Percentiles rank a stretch among this genome's conserved stretches.
phyloP scores from a whole-genome alignment of 2,888 invertebrate species.

The Phorcus lineatus region DNA sequence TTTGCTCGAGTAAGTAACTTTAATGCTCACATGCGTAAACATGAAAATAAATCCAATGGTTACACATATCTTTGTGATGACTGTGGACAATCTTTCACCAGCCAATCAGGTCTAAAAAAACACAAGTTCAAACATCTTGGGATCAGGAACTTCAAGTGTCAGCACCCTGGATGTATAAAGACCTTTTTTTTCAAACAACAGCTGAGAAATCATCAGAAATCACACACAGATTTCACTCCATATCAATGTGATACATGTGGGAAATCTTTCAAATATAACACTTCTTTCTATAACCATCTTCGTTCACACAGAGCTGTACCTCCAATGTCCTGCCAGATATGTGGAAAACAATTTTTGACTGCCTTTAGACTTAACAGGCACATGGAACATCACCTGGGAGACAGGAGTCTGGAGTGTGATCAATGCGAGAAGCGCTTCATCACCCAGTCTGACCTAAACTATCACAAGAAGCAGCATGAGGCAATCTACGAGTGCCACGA shows the following conservation, averaged over 20 bases:
- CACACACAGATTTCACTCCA: not conserved
- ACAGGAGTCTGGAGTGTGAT: not conserved
- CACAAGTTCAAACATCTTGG: slow-evolving; percentile 1
- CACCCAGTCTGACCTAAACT: not conserved
- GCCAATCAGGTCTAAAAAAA: not conserved
- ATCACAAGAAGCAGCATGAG: slow-evolving; percentile 2
- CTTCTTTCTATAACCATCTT: not conserved
- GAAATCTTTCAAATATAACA: not conserved
- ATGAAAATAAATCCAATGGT: not conserved
- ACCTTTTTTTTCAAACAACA: not conserved
- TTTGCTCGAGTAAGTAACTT: not conserved
- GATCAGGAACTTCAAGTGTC: not conserved
- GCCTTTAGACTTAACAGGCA: not conserved
- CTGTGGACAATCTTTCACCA: not conserved
- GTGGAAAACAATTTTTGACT: not conserved
- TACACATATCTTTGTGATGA: not conserved
- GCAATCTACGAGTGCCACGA: not conserved
- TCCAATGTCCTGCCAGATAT: not conserved
- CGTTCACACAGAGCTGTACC: not conserved
- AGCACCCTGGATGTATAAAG: not conserved
- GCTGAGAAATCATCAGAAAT: not conserved
- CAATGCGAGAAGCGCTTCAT: not conserved
- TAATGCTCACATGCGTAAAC: not conserved
- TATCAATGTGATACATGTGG: not conserved
- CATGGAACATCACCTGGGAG: slow-evolving; percentile 5